A percentile compares a stretch with the other conserved stretches of the same genome.
phyloP scores from a whole-genome alignment of 2,888 invertebrate genomes.

The Timandra comae region DNA sequence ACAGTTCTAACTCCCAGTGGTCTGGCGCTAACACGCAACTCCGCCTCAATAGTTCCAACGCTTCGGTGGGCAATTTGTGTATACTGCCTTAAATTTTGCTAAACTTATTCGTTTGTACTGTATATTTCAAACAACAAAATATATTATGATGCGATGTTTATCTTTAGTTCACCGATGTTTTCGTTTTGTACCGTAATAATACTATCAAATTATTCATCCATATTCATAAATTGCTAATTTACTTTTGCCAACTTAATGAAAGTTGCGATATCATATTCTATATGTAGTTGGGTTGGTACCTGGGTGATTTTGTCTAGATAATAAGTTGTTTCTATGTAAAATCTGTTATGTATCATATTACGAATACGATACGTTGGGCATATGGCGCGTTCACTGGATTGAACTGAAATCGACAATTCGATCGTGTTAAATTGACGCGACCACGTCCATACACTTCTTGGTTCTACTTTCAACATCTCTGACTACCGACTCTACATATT shows the following conservation, averaged over 20 bases:
- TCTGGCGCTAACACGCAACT: conserved; percentile 61
- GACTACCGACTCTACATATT: too few relatives aligned
- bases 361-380: conserved; percentile 49
- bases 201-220: not conserved
- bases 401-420: conserved; percentile 54
- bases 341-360: conserved; percentile 53
- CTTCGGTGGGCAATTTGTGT: conserved; percentile 55
- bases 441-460: conserved; percentile 29
- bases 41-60: conserved; percentile 59
- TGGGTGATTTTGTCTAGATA: too few relatives aligned
- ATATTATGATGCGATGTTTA: too few relatives aligned
- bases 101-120: conserved; percentile 29
- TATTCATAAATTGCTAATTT: conserved; percentile 5
- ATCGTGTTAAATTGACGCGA: conserved; percentile 48
- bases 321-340: conserved; percentile 29
- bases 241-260: not conserved
- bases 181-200: not conserved
- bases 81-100: conserved; percentile 43
- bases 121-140: conserved; percentile 10
- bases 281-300: too few relatives aligned
- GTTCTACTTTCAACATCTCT: not conserved
- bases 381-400: conserved; percentile 55
- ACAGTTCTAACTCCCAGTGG: conserved; percentile 47
- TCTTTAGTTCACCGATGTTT: too few relatives aligned
- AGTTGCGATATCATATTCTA: not conserved